phyloP scores from a whole-genome alignment of 2,888 invertebrate genomes.

The Rhyacophila evoluta region DNA sequence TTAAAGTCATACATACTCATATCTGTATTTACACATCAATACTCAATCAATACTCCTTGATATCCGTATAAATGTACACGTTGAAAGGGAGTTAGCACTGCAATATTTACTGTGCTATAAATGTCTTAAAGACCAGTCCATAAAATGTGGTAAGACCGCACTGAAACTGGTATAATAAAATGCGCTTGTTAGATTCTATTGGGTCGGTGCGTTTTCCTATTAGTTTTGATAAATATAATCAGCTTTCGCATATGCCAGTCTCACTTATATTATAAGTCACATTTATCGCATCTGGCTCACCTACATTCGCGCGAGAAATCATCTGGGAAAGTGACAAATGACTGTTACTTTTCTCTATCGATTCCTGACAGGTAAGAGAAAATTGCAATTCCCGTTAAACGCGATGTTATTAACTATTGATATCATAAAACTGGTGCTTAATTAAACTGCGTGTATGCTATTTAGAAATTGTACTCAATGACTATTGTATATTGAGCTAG shows the following conservation, averaged over 20 bases:
- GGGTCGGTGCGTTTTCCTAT: background rate
- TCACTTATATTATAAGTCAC: background rate
- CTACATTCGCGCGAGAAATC: slow-evolving; percentile 43
- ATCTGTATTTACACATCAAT: no score
- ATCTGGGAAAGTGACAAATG: slow-evolving; percentile 41
- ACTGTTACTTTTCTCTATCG: background rate
- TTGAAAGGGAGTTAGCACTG: no score
- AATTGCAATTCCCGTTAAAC: background rate
- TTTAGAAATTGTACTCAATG: no score
- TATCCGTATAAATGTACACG: no score
- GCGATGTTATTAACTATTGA: no score
- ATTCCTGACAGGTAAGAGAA: background rate
- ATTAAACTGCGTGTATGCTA: no score
- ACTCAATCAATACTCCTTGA: no score
- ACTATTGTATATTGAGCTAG: no score
- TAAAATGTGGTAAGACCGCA: background rate
- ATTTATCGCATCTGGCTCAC: slow-evolving; percentile 38
- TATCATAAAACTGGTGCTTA: no score
- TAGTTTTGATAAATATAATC: slow-evolving; percentile 8
- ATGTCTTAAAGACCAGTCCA: background rate
- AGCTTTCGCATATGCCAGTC: slow-evolving; percentile 33
- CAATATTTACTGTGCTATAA: background rate
- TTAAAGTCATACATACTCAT: no score
- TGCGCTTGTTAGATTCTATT: background rate
- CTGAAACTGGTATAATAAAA: background rate